Percentiles rank a stretch among this genome's conserved stretches.
Conservation (phyloP, 2,888 invertebrate species). For the Hoplodrina ambigua region DNA sequence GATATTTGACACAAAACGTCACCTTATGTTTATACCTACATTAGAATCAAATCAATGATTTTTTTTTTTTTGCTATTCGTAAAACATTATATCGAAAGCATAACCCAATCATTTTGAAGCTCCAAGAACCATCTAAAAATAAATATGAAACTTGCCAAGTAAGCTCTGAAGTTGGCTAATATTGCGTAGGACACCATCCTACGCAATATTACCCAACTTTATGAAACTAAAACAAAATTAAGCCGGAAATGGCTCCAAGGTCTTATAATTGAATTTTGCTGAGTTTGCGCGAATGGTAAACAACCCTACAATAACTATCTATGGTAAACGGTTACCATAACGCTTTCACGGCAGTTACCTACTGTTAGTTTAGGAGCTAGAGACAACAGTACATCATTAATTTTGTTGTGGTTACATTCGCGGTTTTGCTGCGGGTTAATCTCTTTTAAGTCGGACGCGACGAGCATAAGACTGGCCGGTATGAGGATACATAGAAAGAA, state of each 20-base stretch:
- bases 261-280: neutral
- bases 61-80: no score
- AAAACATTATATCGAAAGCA: neutral
- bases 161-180: neutral
- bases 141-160: conserved; percentile 5
- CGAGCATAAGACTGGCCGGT: no score
- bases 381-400: neutral
- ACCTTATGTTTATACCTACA: no score
- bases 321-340: conserved; percentile 37
- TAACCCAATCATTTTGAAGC: neutral
- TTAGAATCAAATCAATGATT: no score
- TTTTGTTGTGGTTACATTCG: neutral
- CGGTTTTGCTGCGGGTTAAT: no score
- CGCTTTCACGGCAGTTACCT: conserved; percentile 16
- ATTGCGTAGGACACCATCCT: neutral
- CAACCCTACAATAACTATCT: conserved; percentile 40
- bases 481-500: no score
- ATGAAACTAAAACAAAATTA: conserved; percentile 19
- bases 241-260: conserved; percentile 18
- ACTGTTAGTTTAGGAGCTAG: conserved; percentile 34
- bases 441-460: no score
- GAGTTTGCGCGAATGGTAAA: conserved; percentile 33
- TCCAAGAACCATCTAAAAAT: conserved; percentile 17
- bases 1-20: no score
- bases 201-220: conserved; percentile 12